phyloP scores from a whole-genome alignment of 2,888 invertebrate genomes.

The Heteropelma amictum region DNA sequence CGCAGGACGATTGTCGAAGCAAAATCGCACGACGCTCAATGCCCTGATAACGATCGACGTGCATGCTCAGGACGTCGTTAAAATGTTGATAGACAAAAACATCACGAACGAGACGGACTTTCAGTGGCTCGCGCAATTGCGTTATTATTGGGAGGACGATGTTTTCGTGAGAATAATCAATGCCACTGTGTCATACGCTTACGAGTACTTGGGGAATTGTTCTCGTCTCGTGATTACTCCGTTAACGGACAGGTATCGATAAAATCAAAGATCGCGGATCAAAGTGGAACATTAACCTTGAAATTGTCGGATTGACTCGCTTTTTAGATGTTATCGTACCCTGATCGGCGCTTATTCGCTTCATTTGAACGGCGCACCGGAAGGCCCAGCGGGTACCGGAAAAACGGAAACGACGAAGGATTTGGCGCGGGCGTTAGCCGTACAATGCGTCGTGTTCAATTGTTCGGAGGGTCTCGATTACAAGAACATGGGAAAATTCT shows the following conservation, averaged over 20 bases:
- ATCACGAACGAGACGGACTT: slow-evolving; percentile 88
- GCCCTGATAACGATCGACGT: slow-evolving; percentile 92
- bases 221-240: slow-evolving; percentile 88
- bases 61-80: slow-evolving; percentile 90
- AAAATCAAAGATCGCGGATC: no score
- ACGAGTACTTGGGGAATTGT: slow-evolving; percentile 91
- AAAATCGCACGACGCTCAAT: slow-evolving; percentile 87
- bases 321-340: slow-evolving; percentile 85
- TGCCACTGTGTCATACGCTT: slow-evolving; percentile 88
- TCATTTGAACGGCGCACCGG: slow-evolving; percentile 91
- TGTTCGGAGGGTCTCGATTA: slow-evolving; percentile 93
- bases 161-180: slow-evolving; percentile 87
- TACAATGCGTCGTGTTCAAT: slow-evolving; percentile 93
- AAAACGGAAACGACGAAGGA: slow-evolving; percentile 96
- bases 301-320: neutral
- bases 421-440: slow-evolving; percentile 93
- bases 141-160: slow-evolving; percentile 88
- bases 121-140: slow-evolving; percentile 90
- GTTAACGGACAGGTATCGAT: slow-evolving; percentile 82
- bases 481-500: slow-evolving; percentile 91
- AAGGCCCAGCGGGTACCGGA: slow-evolving; percentile 92
- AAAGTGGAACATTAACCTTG: no score
- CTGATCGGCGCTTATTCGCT: slow-evolving; percentile 90
- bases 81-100: slow-evolving; percentile 82
- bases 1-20: slow-evolving; percentile 85